phyloP scores from a whole-genome alignment of 2,113 vertebrate genomes.

The Penelope pileata region DNA sequence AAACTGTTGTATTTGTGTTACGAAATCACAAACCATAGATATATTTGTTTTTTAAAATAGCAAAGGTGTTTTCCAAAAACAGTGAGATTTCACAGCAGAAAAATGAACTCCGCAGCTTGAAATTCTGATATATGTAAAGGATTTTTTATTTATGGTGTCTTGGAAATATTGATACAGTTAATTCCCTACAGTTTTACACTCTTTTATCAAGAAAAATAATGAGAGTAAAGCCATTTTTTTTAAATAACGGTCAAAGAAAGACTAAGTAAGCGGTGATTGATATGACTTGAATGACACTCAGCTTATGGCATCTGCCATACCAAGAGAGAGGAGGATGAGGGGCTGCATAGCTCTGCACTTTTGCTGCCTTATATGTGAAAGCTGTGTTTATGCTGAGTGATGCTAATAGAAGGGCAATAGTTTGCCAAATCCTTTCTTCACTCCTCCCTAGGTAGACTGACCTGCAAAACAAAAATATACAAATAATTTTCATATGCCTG shows the following conservation, averaged over 20 bases:
- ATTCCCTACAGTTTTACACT: not conserved
- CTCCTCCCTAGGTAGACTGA: rapidly evolving
- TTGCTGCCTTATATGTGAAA: not conserved
- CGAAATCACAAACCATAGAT: not conserved
- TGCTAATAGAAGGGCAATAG: not conserved
- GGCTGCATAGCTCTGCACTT: not conserved
- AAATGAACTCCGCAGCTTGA: not conserved
- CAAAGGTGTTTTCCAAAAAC: not conserved
- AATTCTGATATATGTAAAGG: not conserved
- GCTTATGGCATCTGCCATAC: not conserved
- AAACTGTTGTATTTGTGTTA: not conserved
- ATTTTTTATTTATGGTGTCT: not conserved
- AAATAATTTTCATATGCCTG: not conserved
- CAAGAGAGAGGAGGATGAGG: not conserved
- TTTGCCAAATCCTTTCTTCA: not conserved
- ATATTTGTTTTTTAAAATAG: not conserved
- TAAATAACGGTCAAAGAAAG: not conserved
- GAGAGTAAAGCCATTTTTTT: not conserved
- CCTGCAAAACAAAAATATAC: not conserved
- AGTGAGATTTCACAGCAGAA: not conserved
- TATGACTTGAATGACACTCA: not conserved
- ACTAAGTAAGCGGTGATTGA: not conserved
- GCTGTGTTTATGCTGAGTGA: not conserved
- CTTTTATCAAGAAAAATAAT: not conserved
- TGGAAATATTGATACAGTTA: not conserved